Evolutionary conservation across 2,888 invertebrate species (phyloP), one percentile per base, ranked within the genome.

Genomic region (Eupeodes latifasciatus): DNA sequence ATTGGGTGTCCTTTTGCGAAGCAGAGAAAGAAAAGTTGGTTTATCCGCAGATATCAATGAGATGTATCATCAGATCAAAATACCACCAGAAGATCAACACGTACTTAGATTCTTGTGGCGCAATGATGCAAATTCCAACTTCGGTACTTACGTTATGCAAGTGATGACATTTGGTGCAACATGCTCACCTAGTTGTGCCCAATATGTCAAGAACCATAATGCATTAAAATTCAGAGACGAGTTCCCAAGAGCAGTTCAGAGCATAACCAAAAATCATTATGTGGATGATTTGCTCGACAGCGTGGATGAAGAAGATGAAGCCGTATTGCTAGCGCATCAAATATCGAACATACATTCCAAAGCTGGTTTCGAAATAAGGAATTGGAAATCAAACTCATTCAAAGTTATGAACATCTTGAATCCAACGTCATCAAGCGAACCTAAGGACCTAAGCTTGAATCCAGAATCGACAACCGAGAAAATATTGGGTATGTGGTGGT

Each of bases 51-150:
- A n/a, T n/a, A n/a, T n/a, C n/a, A n/a, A n/a, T n/a, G n/a, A n/a
- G n/a, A n/a, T n/a, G n/a, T n/a, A n/a, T n/a, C n/a, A n/a, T n/a
- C n/a, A n/a, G n/a, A n/a, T n/a, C n/a, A n/a, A n/a, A n/a, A n/a
- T n/a, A n/a, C n/a, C n/a, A n/a, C n/a, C n/a, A n/a, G n/a, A n/a
- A n/a, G n/a, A n/a, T n/a, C n/a, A n/a, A n/a, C n/a, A n/a, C n/a
- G n/a, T n/a, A 6, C 59, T 59, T 7, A 12, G 59, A 6, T 74
- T 74, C 47, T 47, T 74, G 6, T 74, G 72, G 49, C 36, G 57
- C 5, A 57, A 72, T 1, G 11, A 12, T 11, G 55, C 5, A 44
- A 19, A 11, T n/a, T 11, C 4, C n/a, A 7, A 72, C 4, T 12
- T 10, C 10, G n/a, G 10, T 0, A 44, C 64, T 1, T 64, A 44